These are phyloP conservation scores for Elgaria multicarinata DNA, from an alignment of 2,113 vertebrate genomes.

Conservation along the genomic window DNA sequence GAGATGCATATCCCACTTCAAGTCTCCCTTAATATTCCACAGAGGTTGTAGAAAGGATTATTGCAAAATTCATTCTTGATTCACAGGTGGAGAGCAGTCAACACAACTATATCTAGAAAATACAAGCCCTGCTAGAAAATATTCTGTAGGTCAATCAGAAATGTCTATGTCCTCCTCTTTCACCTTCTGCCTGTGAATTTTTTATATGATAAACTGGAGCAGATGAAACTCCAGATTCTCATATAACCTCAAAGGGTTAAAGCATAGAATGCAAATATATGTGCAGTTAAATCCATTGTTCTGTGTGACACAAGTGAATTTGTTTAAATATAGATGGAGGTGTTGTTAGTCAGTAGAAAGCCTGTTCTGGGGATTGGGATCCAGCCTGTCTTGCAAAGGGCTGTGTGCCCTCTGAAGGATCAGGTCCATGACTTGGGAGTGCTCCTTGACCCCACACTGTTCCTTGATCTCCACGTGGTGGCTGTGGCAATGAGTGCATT, in stretches of 20 bases:
- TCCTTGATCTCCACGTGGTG: too few relatives aligned
- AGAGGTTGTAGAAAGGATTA: background rate
- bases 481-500: too few relatives aligned
- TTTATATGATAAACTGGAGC: background rate
- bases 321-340: background rate
- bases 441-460: too few relatives aligned
- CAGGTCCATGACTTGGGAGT: too few relatives aligned
- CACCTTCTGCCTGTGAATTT: too few relatives aligned
- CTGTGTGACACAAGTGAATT: too few relatives aligned
- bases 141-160: background rate
- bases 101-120: background rate
- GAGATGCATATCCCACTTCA: background rate
- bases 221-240: background rate
- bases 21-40: background rate
- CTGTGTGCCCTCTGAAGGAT: too few relatives aligned
- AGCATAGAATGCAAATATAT: background rate
- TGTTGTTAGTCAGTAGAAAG: too few relatives aligned
- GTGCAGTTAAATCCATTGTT: background rate
- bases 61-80: background rate
- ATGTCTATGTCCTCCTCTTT: background rate
- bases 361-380: too few relatives aligned
- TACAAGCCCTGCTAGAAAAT: background rate
- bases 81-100: background rate
- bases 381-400: too few relatives aligned
- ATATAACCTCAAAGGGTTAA: background rate